Evolutionary conservation across 2,113 vertebrate genomes (phyloP).

Genomic region (Nycticebus coucang): DNA sequence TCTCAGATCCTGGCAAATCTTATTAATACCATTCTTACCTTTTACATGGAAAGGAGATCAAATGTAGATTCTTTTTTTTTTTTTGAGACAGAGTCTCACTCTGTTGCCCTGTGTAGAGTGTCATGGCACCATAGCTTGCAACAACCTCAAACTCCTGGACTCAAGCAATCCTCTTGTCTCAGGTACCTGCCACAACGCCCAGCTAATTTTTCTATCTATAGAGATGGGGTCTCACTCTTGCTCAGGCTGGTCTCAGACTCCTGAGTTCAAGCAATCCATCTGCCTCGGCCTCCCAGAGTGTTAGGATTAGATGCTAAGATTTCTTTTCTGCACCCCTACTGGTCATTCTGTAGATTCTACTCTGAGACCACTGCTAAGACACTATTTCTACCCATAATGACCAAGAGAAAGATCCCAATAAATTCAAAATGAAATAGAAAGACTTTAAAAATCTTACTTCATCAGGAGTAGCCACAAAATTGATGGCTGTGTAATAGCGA

Average conservation of each 20-base stretch:
- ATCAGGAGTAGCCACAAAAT: conserved; percentile 98
- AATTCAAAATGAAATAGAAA: conserved; percentile 22
- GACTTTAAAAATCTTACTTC: conserved; percentile 87
- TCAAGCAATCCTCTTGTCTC: too few relatives aligned
- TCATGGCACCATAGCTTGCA: too few relatives aligned
- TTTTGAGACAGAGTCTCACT: background rate
- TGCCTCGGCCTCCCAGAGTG: too few relatives aligned
- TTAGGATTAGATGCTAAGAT: background rate
- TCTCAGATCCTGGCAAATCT: conserved; percentile 5
- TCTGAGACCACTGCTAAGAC: background rate
- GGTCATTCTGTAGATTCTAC: background rate
- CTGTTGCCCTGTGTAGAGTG: too few relatives aligned
- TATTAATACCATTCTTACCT: background rate
- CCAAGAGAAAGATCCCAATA: conserved; percentile 14
- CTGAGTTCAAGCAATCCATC: too few relatives aligned
- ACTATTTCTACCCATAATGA: background rate
- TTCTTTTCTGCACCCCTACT: conserved; percentile 8
- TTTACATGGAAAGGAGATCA: conserved; percentile 3
- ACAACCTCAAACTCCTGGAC: too few relatives aligned
- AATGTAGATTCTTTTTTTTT: background rate
- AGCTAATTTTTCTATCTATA: too few relatives aligned
- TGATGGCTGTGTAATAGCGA: conserved; percentile 98
- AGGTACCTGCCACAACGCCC: too few relatives aligned
- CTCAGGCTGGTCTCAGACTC: too few relatives aligned
- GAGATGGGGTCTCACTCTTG: too few relatives aligned